Conservation (phyloP, 2,888 invertebrate genomes). For the Lithosia quadra region DNA sequence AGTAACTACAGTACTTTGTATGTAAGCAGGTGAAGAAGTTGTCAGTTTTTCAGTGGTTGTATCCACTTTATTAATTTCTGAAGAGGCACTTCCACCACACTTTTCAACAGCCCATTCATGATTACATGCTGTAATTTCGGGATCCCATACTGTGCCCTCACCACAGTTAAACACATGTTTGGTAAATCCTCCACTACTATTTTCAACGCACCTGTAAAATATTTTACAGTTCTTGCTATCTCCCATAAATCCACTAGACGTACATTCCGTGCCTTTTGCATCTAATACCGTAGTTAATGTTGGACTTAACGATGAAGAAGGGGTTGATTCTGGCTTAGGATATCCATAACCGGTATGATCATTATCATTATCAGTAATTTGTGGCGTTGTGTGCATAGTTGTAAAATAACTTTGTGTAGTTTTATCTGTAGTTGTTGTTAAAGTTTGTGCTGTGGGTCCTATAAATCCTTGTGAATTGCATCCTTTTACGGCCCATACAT, state of each 20-base stretch:
- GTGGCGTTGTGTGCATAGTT: constrained; percentile 34
- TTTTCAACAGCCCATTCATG: constrained; percentile 84
- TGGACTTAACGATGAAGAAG: constrained; percentile 37
- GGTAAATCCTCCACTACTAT: constrained; percentile 86
- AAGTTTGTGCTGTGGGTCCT: constrained; percentile 34
- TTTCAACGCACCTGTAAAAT: constrained; percentile 90
- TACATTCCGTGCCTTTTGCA: constrained; percentile 61
- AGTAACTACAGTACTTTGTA: constrained; percentile 39
- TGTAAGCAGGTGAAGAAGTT: constrained; percentile 27
- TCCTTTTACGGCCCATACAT: constrained; percentile 79
- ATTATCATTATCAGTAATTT: constrained; percentile 42
- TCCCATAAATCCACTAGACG: constrained; percentile 86
- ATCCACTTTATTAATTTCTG: constrained; percentile 35
- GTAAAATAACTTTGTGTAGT: constrained; percentile 46
- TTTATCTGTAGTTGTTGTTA: constrained; percentile 35
- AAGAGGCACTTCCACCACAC: constrained; percentile 54
- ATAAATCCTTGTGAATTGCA: constrained; percentile 53
- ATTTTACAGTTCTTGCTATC: constrained; percentile 87
- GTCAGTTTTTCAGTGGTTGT: constrained; percentile 29
- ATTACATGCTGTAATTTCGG: constrained; percentile 85
- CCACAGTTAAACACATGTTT: constrained; percentile 89
- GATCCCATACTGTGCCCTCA: constrained; percentile 89
- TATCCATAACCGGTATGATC: constrained; percentile 55
- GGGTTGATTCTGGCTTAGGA: constrained; percentile 33
- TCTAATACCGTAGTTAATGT: constrained; percentile 24